A percentile compares a stretch with the other conserved stretches of the same genome.
Conservation (phyloP, 2,113 vertebrate species). For the Ramphastos sulfuratus region DNA sequence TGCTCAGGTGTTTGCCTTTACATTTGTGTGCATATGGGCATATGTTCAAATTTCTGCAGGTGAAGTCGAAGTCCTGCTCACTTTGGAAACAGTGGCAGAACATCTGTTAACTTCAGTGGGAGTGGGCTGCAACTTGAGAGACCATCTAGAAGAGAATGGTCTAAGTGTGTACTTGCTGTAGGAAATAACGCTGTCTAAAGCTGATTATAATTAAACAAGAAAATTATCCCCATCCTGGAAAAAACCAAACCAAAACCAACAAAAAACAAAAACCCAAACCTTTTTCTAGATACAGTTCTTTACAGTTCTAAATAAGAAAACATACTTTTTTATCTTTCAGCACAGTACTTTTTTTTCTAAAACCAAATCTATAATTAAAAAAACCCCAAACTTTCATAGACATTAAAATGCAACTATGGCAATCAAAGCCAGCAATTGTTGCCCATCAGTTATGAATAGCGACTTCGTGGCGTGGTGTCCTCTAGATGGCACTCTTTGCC, state of each 20-base stretch:
- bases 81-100: not conserved
- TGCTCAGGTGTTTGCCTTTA: not conserved
- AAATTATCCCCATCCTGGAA: not conserved
- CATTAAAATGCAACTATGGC: not conserved
- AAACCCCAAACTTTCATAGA: not conserved
- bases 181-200: not conserved
- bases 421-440: not conserved
- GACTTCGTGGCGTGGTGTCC: not conserved
- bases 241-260: too few relatives aligned
- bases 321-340: not conserved
- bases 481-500: constrained; percentile 49
- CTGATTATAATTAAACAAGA: not conserved
- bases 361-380: not conserved
- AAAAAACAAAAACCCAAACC: not conserved
- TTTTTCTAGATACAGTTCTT: not conserved
- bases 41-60: not conserved
- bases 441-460: not conserved
- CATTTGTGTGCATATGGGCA: not conserved
- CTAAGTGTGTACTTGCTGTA: not conserved
- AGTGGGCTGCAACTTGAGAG: not conserved
- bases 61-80: not conserved
- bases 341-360: not conserved
- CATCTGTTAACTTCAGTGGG: not conserved
- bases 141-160: not conserved
- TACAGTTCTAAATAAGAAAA: not conserved